Percentiles rank a stretch among this genome's conserved stretches.
Evolutionary conservation across 2,888 invertebrate species (phyloP).

Genomic region (Lepidocyrtinus sp.): DNA sequence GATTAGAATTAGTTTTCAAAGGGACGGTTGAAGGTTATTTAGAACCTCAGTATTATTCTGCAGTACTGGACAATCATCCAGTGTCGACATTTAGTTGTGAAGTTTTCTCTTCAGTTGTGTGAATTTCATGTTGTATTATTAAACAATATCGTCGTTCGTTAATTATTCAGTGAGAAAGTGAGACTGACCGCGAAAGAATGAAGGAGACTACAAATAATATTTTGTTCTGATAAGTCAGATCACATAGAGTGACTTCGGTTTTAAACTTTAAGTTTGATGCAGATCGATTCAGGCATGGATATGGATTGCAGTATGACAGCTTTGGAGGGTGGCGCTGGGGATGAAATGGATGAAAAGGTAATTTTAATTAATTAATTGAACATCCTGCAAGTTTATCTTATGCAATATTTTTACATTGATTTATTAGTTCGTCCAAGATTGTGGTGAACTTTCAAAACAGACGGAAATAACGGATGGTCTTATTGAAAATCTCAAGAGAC

Average conservation of each 20-base stretch:
- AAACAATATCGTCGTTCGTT: neutral
- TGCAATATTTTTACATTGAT: slow-evolving; percentile 7
- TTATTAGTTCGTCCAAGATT: neutral
- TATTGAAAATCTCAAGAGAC: neutral
- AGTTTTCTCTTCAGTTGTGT: no score
- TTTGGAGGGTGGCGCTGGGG: neutral
- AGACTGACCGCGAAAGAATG: neutral
- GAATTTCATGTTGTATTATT: no score
- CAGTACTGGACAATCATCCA: no score
- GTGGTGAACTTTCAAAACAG: no score
- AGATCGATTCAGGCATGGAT: no score
- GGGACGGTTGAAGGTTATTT: no score
- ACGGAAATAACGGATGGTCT: slow-evolving; percentile 1
- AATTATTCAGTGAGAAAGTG: neutral
- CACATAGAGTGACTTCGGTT: no score
- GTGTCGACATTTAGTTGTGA: no score
- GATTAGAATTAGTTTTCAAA: no score
- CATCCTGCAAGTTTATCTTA: neutral
- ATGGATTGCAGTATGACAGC: neutral
- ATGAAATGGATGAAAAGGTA: neutral
- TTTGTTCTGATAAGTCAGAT: no score
- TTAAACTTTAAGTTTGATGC: no score
- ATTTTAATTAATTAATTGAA: neutral
- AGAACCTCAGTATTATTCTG: no score
- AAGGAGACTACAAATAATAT: neutral